These are phyloP conservation scores for Thripadectes ignobilis DNA, from an alignment of 2,797 vertebrate genomes.

Conservation along the genomic window DNA sequence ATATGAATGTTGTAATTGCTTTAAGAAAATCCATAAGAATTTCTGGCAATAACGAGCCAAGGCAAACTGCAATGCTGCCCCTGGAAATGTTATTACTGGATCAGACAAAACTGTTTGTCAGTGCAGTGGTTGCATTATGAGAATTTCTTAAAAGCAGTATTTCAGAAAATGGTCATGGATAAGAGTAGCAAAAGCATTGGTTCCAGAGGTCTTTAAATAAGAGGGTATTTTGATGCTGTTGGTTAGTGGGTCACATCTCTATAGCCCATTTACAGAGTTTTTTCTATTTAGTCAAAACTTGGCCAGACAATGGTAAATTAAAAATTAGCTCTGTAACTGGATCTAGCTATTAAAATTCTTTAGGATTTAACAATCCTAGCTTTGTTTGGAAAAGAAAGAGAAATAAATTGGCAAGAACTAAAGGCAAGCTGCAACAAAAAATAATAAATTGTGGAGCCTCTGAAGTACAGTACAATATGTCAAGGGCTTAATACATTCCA, in stretches of 20 bases:
- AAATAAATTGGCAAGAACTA: slow-evolving; percentile 28
- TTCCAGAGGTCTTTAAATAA: background rate
- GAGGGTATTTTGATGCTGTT: background rate
- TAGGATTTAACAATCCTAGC: background rate
- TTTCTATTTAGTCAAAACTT: background rate
- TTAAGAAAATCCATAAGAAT: background rate
- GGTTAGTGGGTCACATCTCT: background rate
- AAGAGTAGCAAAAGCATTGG: background rate
- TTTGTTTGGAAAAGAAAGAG: slow-evolving; percentile 34
- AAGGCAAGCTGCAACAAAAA: background rate
- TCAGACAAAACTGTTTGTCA: background rate
- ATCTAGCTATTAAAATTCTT: slow-evolving; percentile 30
- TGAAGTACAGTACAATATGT: slow-evolving; percentile 5
- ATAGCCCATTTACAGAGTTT: background rate
- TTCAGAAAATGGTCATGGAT: background rate
- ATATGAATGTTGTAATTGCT: background rate
- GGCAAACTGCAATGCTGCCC: background rate
- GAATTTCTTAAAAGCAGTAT: background rate
- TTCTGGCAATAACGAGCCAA: background rate
- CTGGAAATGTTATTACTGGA: slow-evolving; percentile 36
- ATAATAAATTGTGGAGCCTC: background rate
- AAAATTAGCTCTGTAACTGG: background rate
- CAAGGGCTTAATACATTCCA: slow-evolving; percentile 22
- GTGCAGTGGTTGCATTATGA: background rate
- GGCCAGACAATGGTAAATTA: background rate